Percentiles rank a stretch among this genome's conserved stretches.
These are phyloP conservation scores for Raja brachyura DNA, from an alignment of 2,113 vertebrate genomes.

Conservation along the genomic window DNA sequence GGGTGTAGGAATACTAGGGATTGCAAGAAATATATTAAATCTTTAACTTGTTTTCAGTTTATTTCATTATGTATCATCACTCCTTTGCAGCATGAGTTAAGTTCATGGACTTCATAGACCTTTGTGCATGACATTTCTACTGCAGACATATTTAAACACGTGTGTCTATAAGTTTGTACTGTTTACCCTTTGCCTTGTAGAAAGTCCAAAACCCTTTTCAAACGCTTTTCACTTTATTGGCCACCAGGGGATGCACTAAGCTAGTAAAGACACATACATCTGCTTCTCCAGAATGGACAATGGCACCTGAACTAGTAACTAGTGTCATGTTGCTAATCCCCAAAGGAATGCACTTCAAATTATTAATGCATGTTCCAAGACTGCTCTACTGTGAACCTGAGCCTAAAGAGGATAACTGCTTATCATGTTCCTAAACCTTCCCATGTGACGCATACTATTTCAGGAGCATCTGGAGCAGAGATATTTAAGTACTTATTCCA, in stretches of 20 bases:
- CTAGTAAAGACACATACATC: neutral
- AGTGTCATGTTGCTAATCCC: neutral
- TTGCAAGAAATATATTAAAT: neutral
- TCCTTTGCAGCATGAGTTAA: neutral
- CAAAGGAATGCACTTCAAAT: neutral
- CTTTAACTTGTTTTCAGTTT: neutral
- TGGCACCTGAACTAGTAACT: neutral
- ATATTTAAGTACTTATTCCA: neutral
- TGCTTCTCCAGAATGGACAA: neutral
- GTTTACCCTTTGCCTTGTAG: neutral
- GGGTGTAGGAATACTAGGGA: neutral
- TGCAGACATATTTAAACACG: neutral
- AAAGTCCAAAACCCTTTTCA: neutral
- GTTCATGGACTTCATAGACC: neutral
- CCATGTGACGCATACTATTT: neutral
- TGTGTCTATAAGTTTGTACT: neutral
- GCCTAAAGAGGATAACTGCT: neutral
- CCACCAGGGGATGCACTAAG: conserved; percentile 16
- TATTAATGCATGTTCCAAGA: neutral
- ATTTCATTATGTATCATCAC: no score
- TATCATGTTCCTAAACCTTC: neutral
- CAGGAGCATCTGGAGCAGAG: neutral
- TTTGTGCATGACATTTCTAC: neutral
- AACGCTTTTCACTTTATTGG: neutral
- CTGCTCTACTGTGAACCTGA: neutral